Evolutionary conservation across 2,888 invertebrate species (phyloP).

Genomic region (Malacosoma neustria): DNA sequence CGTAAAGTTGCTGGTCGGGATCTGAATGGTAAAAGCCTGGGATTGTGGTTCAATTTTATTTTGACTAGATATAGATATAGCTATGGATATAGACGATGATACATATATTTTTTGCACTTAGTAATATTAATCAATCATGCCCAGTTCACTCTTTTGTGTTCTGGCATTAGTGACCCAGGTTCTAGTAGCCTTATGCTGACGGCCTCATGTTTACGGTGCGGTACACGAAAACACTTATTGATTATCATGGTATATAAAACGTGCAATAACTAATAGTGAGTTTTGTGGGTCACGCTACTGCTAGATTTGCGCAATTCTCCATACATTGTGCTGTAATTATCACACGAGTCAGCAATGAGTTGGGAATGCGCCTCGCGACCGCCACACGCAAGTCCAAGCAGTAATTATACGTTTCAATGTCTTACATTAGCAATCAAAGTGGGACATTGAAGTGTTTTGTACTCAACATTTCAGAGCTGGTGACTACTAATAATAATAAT

Average conservation of each 20-base stretch:
- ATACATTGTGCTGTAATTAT: conserved; percentile 47
- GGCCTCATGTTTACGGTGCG: no score
- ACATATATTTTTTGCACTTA: no score
- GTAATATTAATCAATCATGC: no score
- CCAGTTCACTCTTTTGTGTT: no score
- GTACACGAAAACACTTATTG: conserved; percentile 5
- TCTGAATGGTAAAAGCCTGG: no score
- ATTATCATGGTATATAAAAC: conserved; percentile 15
- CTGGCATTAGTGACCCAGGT: no score
- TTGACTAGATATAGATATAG: no score
- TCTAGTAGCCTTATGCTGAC: no score
- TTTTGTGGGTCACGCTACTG: conserved; percentile 40
- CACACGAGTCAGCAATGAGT: conserved; percentile 29
- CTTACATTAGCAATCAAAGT: conserved; percentile 2
- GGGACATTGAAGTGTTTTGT: no score
- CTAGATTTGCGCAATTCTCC: conserved; percentile 41
- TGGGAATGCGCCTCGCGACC: conserved; percentile 26
- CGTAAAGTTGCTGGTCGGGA: no score
- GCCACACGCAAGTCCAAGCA: conserved; percentile 30
- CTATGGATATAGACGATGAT: no score
- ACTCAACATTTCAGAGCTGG: conserved; percentile 1
- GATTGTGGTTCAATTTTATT: no score
- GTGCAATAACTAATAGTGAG: conserved; percentile 25
- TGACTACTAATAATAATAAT: background rate
- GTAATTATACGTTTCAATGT: conserved; percentile 4